Evolutionary conservation across 2,888 invertebrate species (phyloP).

Genomic region (Nomada ferruginata): DNA sequence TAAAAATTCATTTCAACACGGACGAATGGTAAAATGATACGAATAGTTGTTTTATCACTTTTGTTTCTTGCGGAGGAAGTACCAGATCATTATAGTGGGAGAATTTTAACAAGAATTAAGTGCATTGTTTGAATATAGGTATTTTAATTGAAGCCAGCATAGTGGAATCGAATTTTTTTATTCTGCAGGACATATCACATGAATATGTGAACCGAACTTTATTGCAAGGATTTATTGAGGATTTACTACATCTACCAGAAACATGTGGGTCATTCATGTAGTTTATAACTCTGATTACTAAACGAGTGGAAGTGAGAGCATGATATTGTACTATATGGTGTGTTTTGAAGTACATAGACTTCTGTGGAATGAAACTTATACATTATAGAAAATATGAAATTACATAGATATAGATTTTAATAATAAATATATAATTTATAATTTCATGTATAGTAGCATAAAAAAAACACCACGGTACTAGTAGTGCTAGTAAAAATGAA

Average conservation of each 20-base stretch:
- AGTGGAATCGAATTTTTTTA: neutral
- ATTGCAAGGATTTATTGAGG: neutral
- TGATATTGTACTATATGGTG: neutral
- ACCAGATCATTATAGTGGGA: no score
- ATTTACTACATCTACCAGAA: neutral
- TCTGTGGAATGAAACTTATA: no score
- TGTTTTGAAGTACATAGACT: neutral
- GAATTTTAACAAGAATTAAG: neutral
- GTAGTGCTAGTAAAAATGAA: neutral
- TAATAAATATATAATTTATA: no score
- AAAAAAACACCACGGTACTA: neutral
- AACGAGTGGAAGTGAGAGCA: neutral
- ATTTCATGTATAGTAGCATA: no score
- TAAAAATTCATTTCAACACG: neutral
- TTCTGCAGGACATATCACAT: neutral
- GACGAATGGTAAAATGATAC: neutral
- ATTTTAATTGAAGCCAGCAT: neutral
- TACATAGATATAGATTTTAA: no score
- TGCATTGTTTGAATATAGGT: neutral
- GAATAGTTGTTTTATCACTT: no score
- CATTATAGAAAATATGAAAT: no score
- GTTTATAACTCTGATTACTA: neutral
- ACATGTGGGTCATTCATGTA: neutral
- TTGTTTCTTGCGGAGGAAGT: neutral
- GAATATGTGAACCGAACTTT: neutral